phyloP scores from a whole-genome alignment of 2,113 vertebrate genomes.

The Podocnemis expansa region DNA sequence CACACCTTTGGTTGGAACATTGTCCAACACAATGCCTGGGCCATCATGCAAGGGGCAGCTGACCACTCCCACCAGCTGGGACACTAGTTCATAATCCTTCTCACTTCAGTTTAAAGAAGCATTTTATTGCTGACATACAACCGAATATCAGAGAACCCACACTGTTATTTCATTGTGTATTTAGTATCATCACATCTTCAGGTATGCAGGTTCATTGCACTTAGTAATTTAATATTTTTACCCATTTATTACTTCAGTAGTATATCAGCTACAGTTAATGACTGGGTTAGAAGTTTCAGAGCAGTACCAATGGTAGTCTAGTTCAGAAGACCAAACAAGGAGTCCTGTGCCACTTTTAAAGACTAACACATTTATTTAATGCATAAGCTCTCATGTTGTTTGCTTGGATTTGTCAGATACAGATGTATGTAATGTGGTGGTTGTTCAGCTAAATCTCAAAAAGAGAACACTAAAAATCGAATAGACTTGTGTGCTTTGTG shows the following conservation, averaged over 20 bases:
- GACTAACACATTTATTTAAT: too few species aligned
- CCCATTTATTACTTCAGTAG: background rate
- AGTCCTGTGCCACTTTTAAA: too few species aligned
- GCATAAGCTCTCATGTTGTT: too few species aligned
- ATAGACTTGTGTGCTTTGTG: background rate
- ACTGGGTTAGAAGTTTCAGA: background rate
- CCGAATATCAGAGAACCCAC: background rate
- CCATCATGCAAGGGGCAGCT: background rate
- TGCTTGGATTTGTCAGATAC: background rate
- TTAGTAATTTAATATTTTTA: constrained; percentile 1
- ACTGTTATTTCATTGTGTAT: background rate
- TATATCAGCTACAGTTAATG: background rate
- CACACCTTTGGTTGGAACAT: background rate
- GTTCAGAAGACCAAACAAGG: too few species aligned
- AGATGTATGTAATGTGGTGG: background rate
- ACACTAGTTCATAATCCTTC: background rate
- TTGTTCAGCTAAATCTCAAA: background rate
- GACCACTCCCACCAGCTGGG: background rate
- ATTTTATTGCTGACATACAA: background rate
- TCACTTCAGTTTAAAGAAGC: background rate
- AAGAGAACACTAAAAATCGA: background rate
- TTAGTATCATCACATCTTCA: background rate
- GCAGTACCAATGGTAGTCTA: too few species aligned
- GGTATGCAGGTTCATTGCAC: background rate
- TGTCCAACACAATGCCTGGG: background rate